phyloP scores from a whole-genome alignment of 2,888 invertebrate species.

The Stenotaenia linearis region DNA sequence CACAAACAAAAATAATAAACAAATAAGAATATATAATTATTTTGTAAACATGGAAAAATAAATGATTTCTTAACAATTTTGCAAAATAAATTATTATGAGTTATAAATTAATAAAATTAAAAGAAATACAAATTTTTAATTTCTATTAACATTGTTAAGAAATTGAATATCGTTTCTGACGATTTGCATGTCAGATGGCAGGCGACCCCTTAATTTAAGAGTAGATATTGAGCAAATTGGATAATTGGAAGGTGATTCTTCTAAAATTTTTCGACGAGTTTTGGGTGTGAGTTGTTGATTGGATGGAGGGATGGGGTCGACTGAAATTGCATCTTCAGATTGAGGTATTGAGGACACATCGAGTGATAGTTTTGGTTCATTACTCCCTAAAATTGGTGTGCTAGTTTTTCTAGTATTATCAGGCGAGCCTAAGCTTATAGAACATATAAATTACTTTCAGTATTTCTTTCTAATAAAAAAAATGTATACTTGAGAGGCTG shows the following conservation, averaged over 20 bases:
- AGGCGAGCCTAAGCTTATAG: background rate
- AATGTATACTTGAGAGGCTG: too few relatives aligned
- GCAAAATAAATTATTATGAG: background rate
- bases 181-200: background rate
- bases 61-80: background rate
- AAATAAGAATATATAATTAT: too few relatives aligned
- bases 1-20: constrained; percentile 45
- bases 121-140: background rate
- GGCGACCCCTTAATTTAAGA: background rate
- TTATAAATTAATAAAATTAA: background rate
- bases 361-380: background rate
- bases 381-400: background rate
- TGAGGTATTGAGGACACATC: background rate
- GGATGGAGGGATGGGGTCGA: too few relatives aligned
- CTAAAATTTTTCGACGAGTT: background rate
- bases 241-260: background rate
- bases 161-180: background rate
- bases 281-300: background rate
- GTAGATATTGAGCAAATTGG: background rate
- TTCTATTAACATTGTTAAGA: background rate
- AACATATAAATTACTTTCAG: too few relatives aligned
- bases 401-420: background rate
- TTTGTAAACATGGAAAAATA: too few relatives aligned
- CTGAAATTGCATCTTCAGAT: too few relatives aligned
- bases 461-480: too few relatives aligned